Conservation (phyloP, 37 sponge, comb jelly and placozoan genomes). For the Agelas oroides region DNA sequence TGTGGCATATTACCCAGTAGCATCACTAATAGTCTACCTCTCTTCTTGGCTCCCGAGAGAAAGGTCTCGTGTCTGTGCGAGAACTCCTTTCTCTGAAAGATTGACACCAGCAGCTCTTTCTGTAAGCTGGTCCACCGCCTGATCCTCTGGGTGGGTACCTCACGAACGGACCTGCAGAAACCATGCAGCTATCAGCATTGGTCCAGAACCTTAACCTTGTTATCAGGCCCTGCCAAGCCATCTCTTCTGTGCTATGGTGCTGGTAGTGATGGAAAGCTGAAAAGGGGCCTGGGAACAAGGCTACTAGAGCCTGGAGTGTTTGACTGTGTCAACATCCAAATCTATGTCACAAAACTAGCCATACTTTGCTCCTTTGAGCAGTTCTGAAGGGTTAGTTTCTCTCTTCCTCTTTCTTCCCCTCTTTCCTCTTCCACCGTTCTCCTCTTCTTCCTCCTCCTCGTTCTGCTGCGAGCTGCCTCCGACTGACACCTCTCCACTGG, state of each 20-base stretch:
- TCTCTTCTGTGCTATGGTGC: too few relatives aligned
- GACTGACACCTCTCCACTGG: not conserved
- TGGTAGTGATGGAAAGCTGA: too few relatives aligned
- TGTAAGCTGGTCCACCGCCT: constrained; percentile 17
- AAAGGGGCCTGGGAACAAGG: too few relatives aligned
- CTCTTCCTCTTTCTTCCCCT: constrained; percentile 12
- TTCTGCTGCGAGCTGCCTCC: not conserved
- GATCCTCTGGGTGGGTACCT: not conserved
- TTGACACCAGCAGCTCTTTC: constrained; percentile 32
- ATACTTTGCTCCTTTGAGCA: constrained; percentile 5
- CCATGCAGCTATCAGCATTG: not conserved
- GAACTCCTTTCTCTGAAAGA: constrained; percentile 46
- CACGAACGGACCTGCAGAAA: constrained; percentile 23
- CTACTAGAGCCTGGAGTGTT: too few relatives aligned
- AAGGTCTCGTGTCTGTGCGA: constrained; percentile 41
- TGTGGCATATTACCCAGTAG: too few relatives aligned
- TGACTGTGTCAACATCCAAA: too few relatives aligned
- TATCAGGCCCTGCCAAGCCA: too few relatives aligned
- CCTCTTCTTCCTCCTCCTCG: not conserved
- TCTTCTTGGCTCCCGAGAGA: constrained; percentile 23
- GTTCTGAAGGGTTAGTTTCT: not conserved
- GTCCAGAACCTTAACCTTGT: too few relatives aligned
- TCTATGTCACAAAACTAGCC: not conserved
- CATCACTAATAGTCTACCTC: constrained; percentile 31
- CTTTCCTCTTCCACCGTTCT: not conserved